Percentiles rank a stretch among this genome's conserved stretches.
phyloP scores from a whole-genome alignment of 2,113 vertebrate species.

The Eurystomus gularis region DNA sequence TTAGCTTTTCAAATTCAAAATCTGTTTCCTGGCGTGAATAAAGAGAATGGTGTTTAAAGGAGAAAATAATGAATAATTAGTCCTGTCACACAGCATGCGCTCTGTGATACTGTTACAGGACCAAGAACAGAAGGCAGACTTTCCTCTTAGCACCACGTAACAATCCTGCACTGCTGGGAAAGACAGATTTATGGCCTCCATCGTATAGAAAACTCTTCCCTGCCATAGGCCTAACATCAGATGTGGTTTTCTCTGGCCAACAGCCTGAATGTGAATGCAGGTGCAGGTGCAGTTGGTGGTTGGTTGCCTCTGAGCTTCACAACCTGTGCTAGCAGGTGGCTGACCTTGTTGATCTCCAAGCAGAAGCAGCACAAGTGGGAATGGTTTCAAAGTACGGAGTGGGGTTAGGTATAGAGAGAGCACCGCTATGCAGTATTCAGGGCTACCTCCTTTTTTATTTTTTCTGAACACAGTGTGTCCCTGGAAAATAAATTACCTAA shows the following conservation, averaged over 20 bases:
- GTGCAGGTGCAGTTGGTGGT: background rate
- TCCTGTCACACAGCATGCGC: background rate
- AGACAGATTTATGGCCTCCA: background rate
- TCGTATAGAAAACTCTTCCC: background rate
- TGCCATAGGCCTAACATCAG: background rate
- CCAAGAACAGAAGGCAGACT: background rate
- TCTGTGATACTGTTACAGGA: background rate
- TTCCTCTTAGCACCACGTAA: background rate
- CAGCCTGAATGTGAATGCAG: background rate
- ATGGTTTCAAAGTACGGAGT: background rate
- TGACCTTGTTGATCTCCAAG: background rate
- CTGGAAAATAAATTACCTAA: background rate
- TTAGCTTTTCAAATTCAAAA: conserved; percentile 8
- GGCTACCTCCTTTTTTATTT: background rate
- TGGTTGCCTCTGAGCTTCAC: background rate
- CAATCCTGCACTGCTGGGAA: background rate
- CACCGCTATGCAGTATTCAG: background rate
- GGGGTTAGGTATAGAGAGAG: background rate
- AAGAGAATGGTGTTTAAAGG: background rate
- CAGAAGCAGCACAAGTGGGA: background rate
- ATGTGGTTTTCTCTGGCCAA: background rate
- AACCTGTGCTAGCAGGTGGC: background rate
- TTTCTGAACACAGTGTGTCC: background rate
- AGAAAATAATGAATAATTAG: conserved; percentile 39
- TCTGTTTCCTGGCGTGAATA: background rate